A percentile compares a stretch with the other conserved stretches of the same genome.
phyloP scores from a whole-genome alignment of 2,113 vertebrate species.

The Misgurnus mizolepis region DNA sequence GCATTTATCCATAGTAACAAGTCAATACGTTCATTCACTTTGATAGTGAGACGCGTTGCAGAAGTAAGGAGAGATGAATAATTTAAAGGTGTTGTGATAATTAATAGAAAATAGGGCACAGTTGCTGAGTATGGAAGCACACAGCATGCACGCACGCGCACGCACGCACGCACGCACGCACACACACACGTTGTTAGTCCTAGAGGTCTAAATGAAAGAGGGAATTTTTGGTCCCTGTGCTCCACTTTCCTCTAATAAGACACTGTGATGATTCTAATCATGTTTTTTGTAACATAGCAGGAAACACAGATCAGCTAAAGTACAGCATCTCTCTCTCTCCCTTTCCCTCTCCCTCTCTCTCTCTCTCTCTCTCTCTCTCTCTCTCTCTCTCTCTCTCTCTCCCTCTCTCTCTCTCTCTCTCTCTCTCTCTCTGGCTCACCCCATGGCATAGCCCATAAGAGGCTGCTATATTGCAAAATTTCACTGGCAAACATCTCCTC shows the following conservation, averaged over 20 bases:
- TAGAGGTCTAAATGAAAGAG: slow-evolving; percentile 6
- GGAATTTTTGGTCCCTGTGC: slow-evolving; percentile 3
- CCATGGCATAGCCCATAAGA: neutral
- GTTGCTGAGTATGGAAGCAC: slow-evolving; percentile 5
- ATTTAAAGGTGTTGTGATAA: slow-evolving; percentile 54
- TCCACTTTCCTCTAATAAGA: slow-evolving; percentile 8
- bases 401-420: slow-evolving; percentile 1
- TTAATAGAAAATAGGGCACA: slow-evolving; percentile 53
- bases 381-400: neutral
- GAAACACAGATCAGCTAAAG: neutral
- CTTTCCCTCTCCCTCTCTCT: neutral
- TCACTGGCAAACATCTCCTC: slow-evolving; percentile 10
- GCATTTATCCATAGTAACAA: slow-evolving; percentile 1
- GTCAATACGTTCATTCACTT: slow-evolving; percentile 59
- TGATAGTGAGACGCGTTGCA: slow-evolving; percentile 55
- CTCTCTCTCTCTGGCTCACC: slow-evolving; percentile 2
- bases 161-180: slow-evolving; percentile 9
- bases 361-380: slow-evolving; percentile 9
- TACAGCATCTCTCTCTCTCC: neutral
- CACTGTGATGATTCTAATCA: slow-evolving; percentile 10
- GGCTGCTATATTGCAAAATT: neutral
- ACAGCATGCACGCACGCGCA: neutral
- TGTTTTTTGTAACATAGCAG: slow-evolving; percentile 1
- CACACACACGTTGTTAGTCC: neutral
- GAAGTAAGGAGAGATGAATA: slow-evolving; percentile 54